Percentiles rank a stretch among this genome's conserved stretches.
These are phyloP conservation scores for Meliscaeva auricollis DNA, from an alignment of 2,888 invertebrate genomes.

Conservation along the genomic window DNA sequence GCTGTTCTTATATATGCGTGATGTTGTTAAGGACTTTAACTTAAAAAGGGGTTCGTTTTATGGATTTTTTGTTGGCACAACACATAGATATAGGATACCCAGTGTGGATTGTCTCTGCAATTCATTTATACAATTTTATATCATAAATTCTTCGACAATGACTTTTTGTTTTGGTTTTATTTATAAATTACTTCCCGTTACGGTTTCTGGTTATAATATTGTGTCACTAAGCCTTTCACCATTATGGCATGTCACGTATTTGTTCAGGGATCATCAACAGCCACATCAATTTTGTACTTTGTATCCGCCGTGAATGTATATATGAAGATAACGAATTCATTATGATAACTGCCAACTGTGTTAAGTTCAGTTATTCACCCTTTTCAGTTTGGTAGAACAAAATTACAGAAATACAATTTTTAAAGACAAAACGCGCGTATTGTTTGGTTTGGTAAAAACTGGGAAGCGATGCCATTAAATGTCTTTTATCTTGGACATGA, in stretches of 20 bases:
- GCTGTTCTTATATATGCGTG: neutral
- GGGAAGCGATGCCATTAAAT: slow-evolving; percentile 53
- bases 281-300: slow-evolving; percentile 47
- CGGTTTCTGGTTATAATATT: slow-evolving; percentile 33
- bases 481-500: slow-evolving; percentile 54
- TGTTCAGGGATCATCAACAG: slow-evolving; percentile 71
- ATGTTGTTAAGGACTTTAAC: slow-evolving; percentile 30
- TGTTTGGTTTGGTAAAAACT: slow-evolving; percentile 6
- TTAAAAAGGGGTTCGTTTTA: slow-evolving; percentile 36
- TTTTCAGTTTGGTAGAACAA: slow-evolving; percentile 9
- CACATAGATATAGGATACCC: slow-evolving; percentile 27
- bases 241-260: slow-evolving; percentile 75
- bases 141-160: slow-evolving; percentile 64
- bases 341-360: slow-evolving; percentile 33
- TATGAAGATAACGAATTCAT: slow-evolving; percentile 72
- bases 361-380: slow-evolving; percentile 47
- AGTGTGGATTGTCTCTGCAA: neutral
- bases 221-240: slow-evolving; percentile 62
- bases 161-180: slow-evolving; percentile 27
- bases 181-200: slow-evolving; percentile 57
- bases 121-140: slow-evolving; percentile 3
- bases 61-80: slow-evolving; percentile 47
- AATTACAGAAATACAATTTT: neutral
- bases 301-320: slow-evolving; percentile 12
- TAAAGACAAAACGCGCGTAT: neutral